These are phyloP conservation scores for Furcifer pardalis DNA, from an alignment of 2,797 vertebrate species.

Conservation along the genomic window DNA sequence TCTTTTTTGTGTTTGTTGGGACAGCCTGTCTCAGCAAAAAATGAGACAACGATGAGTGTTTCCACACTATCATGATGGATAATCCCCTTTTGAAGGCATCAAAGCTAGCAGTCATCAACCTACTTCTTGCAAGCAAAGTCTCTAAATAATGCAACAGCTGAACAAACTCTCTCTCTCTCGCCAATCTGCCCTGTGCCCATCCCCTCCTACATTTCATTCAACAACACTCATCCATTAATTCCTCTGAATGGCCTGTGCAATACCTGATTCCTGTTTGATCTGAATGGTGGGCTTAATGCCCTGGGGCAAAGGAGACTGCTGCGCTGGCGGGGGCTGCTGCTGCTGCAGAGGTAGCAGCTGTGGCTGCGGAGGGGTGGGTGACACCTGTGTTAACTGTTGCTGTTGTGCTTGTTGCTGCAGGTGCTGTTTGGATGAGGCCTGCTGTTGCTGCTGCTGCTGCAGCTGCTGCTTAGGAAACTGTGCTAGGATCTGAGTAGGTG, in stretches of 20 bases:
- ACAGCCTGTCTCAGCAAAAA: no score
- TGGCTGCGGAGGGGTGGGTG: slow-evolving; percentile 76
- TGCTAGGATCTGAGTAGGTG: slow-evolving; percentile 91
- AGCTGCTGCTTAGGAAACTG: slow-evolving; percentile 94
- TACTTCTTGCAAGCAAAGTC: no score
- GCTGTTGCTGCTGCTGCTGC: slow-evolving; percentile 75
- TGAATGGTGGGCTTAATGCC: slow-evolving; percentile 95
- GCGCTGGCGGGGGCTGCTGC: slow-evolving; percentile 61
- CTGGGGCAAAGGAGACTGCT: slow-evolving; percentile 76
- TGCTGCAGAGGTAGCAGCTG: slow-evolving; percentile 58
- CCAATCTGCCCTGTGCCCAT: no score
- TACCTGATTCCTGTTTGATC: slow-evolving; percentile 99
- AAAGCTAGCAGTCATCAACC: neutral
- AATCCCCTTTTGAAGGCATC: neutral
- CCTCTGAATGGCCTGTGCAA: neutral
- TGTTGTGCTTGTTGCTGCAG: slow-evolving; percentile 63
- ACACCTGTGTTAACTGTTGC: no score
- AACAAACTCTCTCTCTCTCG: no score
- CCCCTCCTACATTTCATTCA: no score
- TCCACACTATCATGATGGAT: no score
- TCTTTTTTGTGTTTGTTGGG: no score
- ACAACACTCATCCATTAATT: no score
- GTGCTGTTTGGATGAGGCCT: slow-evolving; percentile 66
- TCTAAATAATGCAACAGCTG: no score
- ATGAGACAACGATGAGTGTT: no score